Conservation (phyloP, 2,888 invertebrate genomes). For the Acanthoscelides obtectus region DNA sequence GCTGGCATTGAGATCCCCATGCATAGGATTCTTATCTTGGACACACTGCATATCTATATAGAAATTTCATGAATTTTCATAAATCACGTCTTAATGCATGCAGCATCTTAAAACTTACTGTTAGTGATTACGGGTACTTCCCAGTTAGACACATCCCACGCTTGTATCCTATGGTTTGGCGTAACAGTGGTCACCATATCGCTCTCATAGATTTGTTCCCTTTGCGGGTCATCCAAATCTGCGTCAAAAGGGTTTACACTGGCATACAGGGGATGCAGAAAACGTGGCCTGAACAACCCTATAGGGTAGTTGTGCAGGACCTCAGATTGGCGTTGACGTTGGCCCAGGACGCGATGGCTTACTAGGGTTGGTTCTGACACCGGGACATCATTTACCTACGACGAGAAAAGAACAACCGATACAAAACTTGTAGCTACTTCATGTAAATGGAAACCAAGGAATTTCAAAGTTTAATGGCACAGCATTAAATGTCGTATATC, state of each 20-base stretch:
- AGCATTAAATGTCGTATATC: too few relatives aligned
- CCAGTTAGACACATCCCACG: slow-evolving; percentile 74
- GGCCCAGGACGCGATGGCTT: slow-evolving; percentile 24
- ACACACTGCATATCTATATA: too few relatives aligned
- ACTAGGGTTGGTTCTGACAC: slow-evolving; percentile 39
- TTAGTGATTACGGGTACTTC: slow-evolving; percentile 69
- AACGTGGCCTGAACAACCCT: slow-evolving; percentile 41
- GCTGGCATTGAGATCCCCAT: too few relatives aligned
- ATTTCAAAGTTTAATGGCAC: too few relatives aligned
- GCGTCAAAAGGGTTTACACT: slow-evolving; percentile 43
- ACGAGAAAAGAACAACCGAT: too few relatives aligned
- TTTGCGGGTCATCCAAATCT: slow-evolving; percentile 42
- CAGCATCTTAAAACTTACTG: slow-evolving; percentile 60
- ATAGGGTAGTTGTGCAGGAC: background rate
- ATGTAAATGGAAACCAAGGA: too few relatives aligned
- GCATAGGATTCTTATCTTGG: too few relatives aligned
- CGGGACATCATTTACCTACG: slow-evolving; percentile 54
- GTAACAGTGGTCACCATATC: slow-evolving; percentile 54
- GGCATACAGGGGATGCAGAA: slow-evolving; percentile 50
- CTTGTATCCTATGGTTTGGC: slow-evolving; percentile 75
- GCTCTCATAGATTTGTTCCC: slow-evolving; percentile 43
- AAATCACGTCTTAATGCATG: too few relatives aligned
- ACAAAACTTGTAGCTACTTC: too few relatives aligned
- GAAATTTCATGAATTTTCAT: too few relatives aligned
- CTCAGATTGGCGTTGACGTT: slow-evolving; percentile 10